Conservation (phyloP, 1,140 invertebrate species). For the Pemphigus obesinymphae region DNA sequence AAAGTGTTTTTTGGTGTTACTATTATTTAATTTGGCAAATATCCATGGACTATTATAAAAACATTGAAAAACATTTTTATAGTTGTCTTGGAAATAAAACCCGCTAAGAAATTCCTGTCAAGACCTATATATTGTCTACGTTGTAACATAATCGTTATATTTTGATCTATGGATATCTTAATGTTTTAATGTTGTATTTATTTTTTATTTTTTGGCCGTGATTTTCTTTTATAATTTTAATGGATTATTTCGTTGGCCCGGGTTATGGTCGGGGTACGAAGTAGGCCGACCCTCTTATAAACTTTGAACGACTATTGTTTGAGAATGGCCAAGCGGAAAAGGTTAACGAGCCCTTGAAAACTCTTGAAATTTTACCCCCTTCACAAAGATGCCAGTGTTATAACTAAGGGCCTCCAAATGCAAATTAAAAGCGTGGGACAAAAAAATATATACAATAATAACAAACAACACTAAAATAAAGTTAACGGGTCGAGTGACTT, state of each 20-base stretch:
- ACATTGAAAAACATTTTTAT: too few relatives aligned
- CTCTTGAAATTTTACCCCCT: slow-evolving; percentile 16
- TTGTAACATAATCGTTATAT: neutral
- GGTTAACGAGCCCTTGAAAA: slow-evolving; percentile 28
- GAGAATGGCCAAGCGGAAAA: slow-evolving; percentile 13
- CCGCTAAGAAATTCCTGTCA: neutral
- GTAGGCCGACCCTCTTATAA: neutral
- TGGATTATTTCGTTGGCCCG: neutral
- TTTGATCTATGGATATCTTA: neutral
- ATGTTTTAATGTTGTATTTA: neutral
- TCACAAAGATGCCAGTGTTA: neutral
- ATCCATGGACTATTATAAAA: too few relatives aligned
- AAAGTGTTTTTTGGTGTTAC: too few relatives aligned
- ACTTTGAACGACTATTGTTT: slow-evolving; percentile 25
- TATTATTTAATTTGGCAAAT: too few relatives aligned
- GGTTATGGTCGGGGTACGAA: neutral
- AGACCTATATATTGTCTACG: too few relatives aligned
- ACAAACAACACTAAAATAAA: neutral
- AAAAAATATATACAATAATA: neutral
- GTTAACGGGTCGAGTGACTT: neutral
- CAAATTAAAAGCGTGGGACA: neutral
- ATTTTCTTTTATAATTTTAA: neutral
- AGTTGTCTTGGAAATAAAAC: neutral
- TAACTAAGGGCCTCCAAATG: neutral
- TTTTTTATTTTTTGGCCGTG: neutral